phyloP scores from a whole-genome alignment of 1,140 invertebrate species.

The Campoletis sonorensis region DNA sequence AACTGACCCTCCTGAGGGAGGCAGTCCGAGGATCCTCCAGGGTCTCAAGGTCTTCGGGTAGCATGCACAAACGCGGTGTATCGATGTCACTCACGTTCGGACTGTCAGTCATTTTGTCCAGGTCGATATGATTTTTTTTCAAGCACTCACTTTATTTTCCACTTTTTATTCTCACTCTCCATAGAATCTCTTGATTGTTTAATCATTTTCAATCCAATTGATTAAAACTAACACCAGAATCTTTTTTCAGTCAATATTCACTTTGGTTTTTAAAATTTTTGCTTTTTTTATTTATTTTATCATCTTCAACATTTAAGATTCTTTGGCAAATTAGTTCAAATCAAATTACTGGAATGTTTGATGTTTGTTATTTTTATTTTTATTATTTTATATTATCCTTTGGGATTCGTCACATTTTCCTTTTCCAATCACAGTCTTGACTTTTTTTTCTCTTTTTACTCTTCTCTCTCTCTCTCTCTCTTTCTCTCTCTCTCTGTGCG shows the following conservation, averaged over 20 bases:
- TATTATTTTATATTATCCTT: neutral
- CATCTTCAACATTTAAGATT: neutral
- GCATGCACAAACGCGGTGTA: conserved; percentile 58
- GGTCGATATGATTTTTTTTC: conserved; percentile 16
- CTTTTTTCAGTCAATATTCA: neutral
- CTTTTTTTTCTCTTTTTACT: neutral
- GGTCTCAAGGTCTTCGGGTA: conserved; percentile 60
- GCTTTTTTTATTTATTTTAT: neutral
- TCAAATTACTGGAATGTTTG: neutral
- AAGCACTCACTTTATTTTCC: conserved; percentile 6
- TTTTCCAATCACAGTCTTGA: neutral
- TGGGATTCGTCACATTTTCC: neutral
- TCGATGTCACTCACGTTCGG: conserved; percentile 60
- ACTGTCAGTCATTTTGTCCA: conserved; percentile 60
- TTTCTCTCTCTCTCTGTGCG: neutral
- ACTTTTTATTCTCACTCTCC: conserved; percentile 24
- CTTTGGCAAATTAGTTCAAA: neutral
- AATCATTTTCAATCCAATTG: conserved; percentile 28
- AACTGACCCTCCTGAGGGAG: conserved; percentile 81
- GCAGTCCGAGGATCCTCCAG: conserved; percentile 80
- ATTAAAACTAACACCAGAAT: neutral
- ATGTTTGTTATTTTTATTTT: neutral
- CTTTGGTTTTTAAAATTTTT: neutral
- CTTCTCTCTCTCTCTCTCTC: neutral
- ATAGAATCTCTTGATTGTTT: conserved; percentile 14